A percentile compares a stretch with the other conserved stretches of the same genome.
Conservation (phyloP, 2,113 vertebrate genomes). For the Rhynchopsitta pachyrhyncha region DNA sequence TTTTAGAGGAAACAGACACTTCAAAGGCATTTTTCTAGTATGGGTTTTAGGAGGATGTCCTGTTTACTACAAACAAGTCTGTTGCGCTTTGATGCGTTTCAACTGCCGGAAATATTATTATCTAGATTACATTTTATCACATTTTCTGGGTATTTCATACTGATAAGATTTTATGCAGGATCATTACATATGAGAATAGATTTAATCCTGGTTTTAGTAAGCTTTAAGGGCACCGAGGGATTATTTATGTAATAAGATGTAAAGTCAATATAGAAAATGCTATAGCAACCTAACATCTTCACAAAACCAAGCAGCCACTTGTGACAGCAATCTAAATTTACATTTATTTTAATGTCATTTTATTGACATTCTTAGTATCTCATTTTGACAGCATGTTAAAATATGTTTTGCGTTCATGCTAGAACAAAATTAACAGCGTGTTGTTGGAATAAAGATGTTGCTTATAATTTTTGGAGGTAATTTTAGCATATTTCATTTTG, state of each 20-base stretch:
- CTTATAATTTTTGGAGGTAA: slow-evolving; percentile 60
- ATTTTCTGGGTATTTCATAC: slow-evolving; percentile 72
- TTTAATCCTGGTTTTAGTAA: slow-evolving; percentile 80
- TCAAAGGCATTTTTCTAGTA: slow-evolving; percentile 8
- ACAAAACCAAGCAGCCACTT: slow-evolving; percentile 79
- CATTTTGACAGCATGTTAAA: slow-evolving; percentile 81
- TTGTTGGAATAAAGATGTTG: slow-evolving; percentile 67
- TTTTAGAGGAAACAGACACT: neutral
- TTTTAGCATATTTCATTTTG: slow-evolving; percentile 47
- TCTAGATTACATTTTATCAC: slow-evolving; percentile 70
- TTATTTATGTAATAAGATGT: slow-evolving; percentile 83
- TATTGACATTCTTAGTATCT: slow-evolving; percentile 78
- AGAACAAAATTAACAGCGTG: slow-evolving; percentile 76
- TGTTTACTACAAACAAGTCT: neutral
- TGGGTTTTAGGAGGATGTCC: neutral
- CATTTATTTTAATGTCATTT: slow-evolving; percentile 83
- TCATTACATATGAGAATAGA: slow-evolving; percentile 76
- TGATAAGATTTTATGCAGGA: slow-evolving; percentile 72
- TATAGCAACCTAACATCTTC: slow-evolving; percentile 82
- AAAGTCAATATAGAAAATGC: slow-evolving; percentile 83
- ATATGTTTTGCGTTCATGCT: slow-evolving; percentile 72
- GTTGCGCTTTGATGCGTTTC: neutral
- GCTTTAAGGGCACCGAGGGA: slow-evolving; percentile 77
- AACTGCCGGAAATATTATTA: slow-evolving; percentile 50
- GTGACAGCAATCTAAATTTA: slow-evolving; percentile 82